Evolutionary conservation across 64 coral and sea anemone genomes (phyloP).

Genomic region (Actinia equina): DNA sequence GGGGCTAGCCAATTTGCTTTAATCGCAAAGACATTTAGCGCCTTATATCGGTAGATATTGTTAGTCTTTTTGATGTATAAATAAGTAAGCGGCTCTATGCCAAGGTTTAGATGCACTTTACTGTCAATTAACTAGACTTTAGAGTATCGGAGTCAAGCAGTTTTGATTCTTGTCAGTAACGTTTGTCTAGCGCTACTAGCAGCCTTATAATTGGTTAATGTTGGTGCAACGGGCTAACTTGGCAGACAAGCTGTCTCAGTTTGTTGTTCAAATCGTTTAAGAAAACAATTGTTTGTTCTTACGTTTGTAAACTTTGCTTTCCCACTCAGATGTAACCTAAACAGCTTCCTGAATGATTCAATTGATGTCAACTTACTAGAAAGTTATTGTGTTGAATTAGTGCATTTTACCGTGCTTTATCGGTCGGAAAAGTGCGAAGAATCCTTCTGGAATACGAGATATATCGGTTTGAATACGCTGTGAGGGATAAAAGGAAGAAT

Average conservation of each 20-base stretch:
- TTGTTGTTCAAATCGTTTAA: conserved; percentile 24
- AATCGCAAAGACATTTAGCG: background rate
- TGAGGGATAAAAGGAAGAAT: background rate
- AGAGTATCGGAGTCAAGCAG: background rate
- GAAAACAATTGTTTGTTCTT: conserved; percentile 25
- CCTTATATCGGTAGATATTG: background rate
- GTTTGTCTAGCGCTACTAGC: background rate
- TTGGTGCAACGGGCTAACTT: background rate
- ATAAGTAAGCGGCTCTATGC: conserved; percentile 6
- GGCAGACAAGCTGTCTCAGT: background rate
- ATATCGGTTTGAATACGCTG: background rate
- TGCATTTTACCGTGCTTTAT: background rate
- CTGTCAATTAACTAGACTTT: background rate
- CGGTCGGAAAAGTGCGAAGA: background rate
- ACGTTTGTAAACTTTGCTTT: conserved; percentile 11
- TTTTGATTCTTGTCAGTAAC: background rate
- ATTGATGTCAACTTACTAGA: conserved; percentile 4
- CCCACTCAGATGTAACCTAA: conserved; percentile 14
- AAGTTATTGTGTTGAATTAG: background rate
- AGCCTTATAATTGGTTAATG: background rate
- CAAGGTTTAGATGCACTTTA: background rate
- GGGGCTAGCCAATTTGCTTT: background rate
- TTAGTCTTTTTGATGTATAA: background rate
- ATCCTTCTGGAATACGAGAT: background rate
- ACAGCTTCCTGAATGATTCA: conserved; percentile 16